phyloP scores from a whole-genome alignment of 2,113 vertebrate genomes.

The Erinaceus europaeus region DNA sequence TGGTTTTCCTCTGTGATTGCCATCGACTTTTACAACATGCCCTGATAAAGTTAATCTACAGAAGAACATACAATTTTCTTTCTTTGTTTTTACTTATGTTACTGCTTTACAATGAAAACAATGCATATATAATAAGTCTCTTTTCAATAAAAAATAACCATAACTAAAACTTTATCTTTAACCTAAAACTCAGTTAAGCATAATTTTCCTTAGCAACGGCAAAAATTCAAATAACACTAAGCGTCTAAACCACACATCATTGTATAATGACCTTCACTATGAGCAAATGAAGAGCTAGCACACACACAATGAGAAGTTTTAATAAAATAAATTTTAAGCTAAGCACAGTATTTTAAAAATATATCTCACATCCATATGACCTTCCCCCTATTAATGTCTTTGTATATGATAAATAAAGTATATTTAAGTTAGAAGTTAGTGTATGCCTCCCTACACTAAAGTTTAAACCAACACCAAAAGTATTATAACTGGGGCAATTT shows the following conservation, averaged over 20 bases:
- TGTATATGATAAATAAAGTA: no score
- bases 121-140: not conserved
- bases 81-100: constrained; percentile 38
- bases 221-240: constrained; percentile 36
- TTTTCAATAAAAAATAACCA: constrained; percentile 70
- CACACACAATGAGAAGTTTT: not conserved
- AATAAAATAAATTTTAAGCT: no score
- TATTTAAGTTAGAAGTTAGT: no score
- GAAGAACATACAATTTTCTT: constrained; percentile 7
- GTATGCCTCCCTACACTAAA: no score
- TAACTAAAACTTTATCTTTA: constrained; percentile 56
- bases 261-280: not conserved
- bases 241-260: not conserved
- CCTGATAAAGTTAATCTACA: not conserved
- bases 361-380: no score
- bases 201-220: not conserved
- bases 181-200: constrained; percentile 70
- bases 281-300: constrained; percentile 38
- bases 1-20: constrained; percentile 79
- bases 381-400: no score
- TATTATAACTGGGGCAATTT: no score
- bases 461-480: no score
- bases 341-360: no score
- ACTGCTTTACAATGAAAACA: constrained; percentile 70
- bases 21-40: constrained; percentile 77